A percentile compares a stretch with the other conserved stretches of the same genome.
phyloP scores from a whole-genome alignment of 1,140 invertebrate species.

The Solenopsis fugax region DNA sequence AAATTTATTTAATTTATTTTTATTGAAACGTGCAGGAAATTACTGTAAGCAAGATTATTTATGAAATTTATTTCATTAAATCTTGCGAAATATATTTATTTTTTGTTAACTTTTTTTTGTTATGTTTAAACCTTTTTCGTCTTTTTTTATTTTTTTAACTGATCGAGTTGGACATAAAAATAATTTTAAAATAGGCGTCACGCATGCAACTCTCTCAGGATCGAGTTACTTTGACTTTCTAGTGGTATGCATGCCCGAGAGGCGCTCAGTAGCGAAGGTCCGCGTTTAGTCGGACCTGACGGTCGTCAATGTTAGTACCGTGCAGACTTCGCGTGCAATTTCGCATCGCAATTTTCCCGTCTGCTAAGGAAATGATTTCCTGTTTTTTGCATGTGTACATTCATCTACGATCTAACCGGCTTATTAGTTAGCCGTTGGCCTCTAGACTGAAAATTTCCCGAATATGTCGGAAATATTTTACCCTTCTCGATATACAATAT shows the following conservation, averaged over 20 bases:
- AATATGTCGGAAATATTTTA: not conserved
- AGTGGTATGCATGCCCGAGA: not conserved
- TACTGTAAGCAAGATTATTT: not conserved
- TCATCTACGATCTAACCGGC: not conserved
- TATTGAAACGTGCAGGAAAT: not conserved
- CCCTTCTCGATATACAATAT: not conserved
- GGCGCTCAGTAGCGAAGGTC: constrained; percentile 49
- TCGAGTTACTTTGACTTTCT: constrained; percentile 27
- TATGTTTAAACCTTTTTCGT: not conserved
- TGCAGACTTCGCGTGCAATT: constrained; percentile 44
- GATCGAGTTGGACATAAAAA: not conserved
- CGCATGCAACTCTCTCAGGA: constrained; percentile 2
- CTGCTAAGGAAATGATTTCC: constrained; percentile 49
- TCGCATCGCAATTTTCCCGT: constrained; percentile 55
- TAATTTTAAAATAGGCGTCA: constrained; percentile 13
- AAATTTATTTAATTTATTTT: not conserved
- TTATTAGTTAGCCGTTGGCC: not conserved
- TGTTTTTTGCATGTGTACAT: constrained; percentile 7
- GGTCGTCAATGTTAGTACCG: not conserved
- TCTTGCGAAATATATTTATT: not conserved
- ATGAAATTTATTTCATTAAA: not conserved
- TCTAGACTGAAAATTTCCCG: not conserved
- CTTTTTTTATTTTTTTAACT: not conserved
- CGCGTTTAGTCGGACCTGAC: constrained; percentile 42
- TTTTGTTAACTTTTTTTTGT: not conserved